Conservation (phyloP, 2,888 invertebrate genomes). For the Xylocampa areola region DNA sequence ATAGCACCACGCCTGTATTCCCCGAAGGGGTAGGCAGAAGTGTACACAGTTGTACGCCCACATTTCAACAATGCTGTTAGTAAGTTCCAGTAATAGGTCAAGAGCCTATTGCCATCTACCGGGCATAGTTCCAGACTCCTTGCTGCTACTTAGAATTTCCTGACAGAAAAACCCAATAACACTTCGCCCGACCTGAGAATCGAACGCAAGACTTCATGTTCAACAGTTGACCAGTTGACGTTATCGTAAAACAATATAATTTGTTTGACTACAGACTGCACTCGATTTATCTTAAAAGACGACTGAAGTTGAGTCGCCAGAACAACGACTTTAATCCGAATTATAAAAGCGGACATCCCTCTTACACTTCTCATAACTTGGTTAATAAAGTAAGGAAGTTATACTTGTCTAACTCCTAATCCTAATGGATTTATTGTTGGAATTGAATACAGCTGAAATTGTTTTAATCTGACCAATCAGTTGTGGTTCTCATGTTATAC, state of each 20-base stretch:
- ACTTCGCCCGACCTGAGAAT: too few relatives aligned
- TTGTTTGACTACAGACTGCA: slow-evolving; percentile 22
- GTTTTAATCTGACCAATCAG: slow-evolving; percentile 3
- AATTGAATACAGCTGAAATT: slow-evolving; percentile 14
- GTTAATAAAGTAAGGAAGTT: slow-evolving; percentile 23
- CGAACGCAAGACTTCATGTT: too few relatives aligned
- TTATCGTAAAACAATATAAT: slow-evolving; percentile 14
- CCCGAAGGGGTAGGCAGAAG: too few relatives aligned
- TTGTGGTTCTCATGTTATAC: background rate
- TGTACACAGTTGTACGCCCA: too few relatives aligned
- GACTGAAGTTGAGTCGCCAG: slow-evolving; percentile 30
- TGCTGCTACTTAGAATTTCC: too few relatives aligned
- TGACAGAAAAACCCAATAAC: too few relatives aligned
- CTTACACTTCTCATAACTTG: slow-evolving; percentile 34
- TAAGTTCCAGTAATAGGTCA: too few relatives aligned
- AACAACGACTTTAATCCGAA: slow-evolving; percentile 34
- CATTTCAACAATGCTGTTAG: too few relatives aligned
- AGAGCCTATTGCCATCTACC: too few relatives aligned
- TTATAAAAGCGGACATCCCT: slow-evolving; percentile 28
- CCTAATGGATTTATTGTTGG: slow-evolving; percentile 12
- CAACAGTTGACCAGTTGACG: slow-evolving; percentile 3
- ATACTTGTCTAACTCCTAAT: slow-evolving; percentile 7
- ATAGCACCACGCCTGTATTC: too few relatives aligned
- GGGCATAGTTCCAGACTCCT: too few relatives aligned
- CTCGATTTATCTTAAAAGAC: slow-evolving; percentile 40